Evolutionary conservation across 2,113 vertebrate genomes (phyloP).

Genomic region (Oncorhynchus nerka): DNA sequence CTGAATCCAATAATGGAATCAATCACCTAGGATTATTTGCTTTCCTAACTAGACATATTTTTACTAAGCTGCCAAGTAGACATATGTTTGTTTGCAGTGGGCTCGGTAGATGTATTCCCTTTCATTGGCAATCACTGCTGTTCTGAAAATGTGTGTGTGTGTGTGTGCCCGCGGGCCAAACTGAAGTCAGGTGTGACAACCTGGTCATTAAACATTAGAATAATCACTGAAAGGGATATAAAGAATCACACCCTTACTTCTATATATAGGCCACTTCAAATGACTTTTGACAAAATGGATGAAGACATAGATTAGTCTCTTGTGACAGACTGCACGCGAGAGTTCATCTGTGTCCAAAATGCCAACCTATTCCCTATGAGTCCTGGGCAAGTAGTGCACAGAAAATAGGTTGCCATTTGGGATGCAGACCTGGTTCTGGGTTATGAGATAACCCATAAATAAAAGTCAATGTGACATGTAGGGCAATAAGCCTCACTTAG

Average conservation of each 20-base stretch:
- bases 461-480: neutral
- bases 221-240: neutral
- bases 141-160: neutral
- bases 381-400: too few relatives aligned
- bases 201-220: neutral
- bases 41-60: slow-evolving; percentile 17
- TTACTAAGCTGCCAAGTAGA: slow-evolving; percentile 1
- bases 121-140: neutral
- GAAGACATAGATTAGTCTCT: too few relatives aligned
- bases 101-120: neutral
- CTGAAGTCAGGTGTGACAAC: neutral
- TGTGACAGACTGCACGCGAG: too few relatives aligned
- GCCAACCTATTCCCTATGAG: neutral
- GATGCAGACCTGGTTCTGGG: too few relatives aligned
- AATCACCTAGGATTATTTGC: neutral
- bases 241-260: neutral
- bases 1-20: neutral
- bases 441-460: neutral
- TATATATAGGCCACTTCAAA: neutral
- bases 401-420: too few relatives aligned
- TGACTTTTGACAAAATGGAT: too few relatives aligned
- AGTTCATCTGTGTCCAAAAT: neutral
- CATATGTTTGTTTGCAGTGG: slow-evolving; percentile 12
- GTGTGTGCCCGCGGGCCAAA: neutral
- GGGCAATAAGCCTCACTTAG: neutral